phyloP scores from a whole-genome alignment of 2,797 vertebrate species.

The Anabacerthia variegaticeps region DNA sequence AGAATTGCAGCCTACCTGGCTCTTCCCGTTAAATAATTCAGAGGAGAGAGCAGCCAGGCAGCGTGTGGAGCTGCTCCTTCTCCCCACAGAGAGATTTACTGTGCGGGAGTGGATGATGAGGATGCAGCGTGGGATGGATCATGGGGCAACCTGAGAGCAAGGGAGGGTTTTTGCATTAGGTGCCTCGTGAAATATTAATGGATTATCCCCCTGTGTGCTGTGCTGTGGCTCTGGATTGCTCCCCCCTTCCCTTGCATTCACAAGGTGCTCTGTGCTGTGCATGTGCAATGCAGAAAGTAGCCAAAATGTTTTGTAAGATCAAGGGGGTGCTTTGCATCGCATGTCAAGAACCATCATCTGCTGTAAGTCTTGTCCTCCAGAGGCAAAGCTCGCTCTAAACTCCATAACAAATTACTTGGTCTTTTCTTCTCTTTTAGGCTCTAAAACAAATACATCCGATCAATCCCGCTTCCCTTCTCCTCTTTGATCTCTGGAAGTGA shows the following conservation, averaged over 20 bases:
- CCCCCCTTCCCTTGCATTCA: background rate
- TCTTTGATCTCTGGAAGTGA: background rate
- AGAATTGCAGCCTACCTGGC: slow-evolving; percentile 24
- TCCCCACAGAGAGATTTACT: background rate
- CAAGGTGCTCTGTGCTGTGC: background rate
- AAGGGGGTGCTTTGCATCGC: background rate
- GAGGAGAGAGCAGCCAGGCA: background rate
- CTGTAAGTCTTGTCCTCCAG: background rate
- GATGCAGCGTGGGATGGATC: background rate
- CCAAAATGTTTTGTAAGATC: background rate
- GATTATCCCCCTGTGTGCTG: background rate
- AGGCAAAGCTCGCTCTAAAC: background rate
- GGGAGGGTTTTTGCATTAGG: background rate
- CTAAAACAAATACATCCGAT: background rate
- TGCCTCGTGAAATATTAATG: background rate
- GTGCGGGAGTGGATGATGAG: background rate
- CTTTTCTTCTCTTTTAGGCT: background rate
- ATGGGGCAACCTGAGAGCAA: background rate
- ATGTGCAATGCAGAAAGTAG: rapidly evolving
- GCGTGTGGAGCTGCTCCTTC: background rate
- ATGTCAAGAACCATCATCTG: rapidly evolving
- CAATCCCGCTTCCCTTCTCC: background rate
- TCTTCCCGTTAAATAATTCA: background rate
- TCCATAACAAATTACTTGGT: background rate
- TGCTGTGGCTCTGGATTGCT: background rate